Evolutionary conservation across 2,888 invertebrate species (phyloP).

Genomic region (Dryobota labecula): DNA sequence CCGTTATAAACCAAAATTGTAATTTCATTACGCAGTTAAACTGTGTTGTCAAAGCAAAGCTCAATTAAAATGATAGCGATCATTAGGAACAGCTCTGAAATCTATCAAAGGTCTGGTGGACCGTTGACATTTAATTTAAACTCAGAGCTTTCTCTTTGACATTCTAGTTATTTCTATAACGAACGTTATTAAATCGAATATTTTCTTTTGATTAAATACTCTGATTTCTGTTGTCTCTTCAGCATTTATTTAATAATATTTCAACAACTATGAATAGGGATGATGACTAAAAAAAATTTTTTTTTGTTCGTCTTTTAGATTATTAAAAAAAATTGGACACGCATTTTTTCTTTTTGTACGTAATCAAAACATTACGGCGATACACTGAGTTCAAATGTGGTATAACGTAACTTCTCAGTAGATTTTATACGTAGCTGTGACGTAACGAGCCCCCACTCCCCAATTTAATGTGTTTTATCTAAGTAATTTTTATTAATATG

Average conservation of each 20-base stretch:
- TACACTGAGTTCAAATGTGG: no score
- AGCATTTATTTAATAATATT: conserved; percentile 9
- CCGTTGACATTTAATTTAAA: conserved; percentile 55
- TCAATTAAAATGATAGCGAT: conserved; percentile 59
- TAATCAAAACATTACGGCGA: no score
- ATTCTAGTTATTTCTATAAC: conserved; percentile 38
- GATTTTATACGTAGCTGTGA: no score
- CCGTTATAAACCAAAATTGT: conserved; percentile 5
- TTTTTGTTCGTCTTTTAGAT: no score
- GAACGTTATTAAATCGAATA: conserved; percentile 47
- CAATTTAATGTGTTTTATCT: no score
- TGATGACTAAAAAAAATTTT: no score
- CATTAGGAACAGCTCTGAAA: conserved; percentile 51
- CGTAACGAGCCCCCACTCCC: no score
- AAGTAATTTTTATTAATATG: no score
- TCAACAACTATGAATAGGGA: not conserved
- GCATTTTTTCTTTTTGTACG: no score
- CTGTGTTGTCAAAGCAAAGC: conserved; percentile 33
- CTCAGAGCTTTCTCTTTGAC: conserved; percentile 52
- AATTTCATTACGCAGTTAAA: conserved; percentile 16
- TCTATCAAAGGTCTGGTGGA: conserved; percentile 52
- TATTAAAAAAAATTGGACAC: no score
- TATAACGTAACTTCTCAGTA: no score
- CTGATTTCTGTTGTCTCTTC: conserved; percentile 5
- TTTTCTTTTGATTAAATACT: conserved; percentile 47